Base-by-base conservation (phyloP, 1,140 invertebrate genomes). In the Zaprionus gabonicus region DNA sequence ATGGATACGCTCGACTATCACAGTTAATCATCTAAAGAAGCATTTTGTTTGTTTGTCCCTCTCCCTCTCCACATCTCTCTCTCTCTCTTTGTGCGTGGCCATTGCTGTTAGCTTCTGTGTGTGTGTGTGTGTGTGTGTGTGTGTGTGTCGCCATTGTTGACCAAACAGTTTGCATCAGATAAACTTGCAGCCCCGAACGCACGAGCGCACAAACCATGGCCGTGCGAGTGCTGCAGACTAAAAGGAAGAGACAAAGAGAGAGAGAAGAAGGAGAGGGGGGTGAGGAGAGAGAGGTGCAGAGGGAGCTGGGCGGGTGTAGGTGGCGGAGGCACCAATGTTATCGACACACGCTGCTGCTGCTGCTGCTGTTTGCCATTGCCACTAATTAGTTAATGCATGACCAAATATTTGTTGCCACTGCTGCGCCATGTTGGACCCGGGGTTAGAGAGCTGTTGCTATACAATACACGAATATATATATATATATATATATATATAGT, bases 21-120 rank as follows among this genome's bases (percentile, higher is more conserved):
- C 68, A 79, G 84, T 82, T 88, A 88, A 88, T 88, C 84, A 88
- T 88, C 84, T 88, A 88, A 88, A 88, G 84, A 88, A 88, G 75
- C 72, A 71, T 75, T 59, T 31, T 28, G 34, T 67, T 62, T 87
- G 78, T 83, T 71, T 79, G 53, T 64, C 23, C 57, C 46, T 31
- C 66, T 20, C 20, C 20, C 20, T 1, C 20, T 20, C n/a, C n/a
- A n/a, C n/a, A n/a, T n/a, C 20, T 51, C 66, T 13, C 15, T 38
- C 23, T 56, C 28, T 70, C 20, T 38, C 58, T 72, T 20, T 70
- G 68, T 69, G 77, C 63, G 74, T 76, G 64, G 57, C 59, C 70
- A 60, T 70, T 78, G 59, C 25, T 73, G 31, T 51, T 65, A 51
- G 17, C 53, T 20, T 70, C 7, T 36, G 31, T 68, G n/a, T 51